These are phyloP conservation scores for Nomada flava DNA, from an alignment of 2,888 invertebrate genomes.

Conservation along the genomic window DNA sequence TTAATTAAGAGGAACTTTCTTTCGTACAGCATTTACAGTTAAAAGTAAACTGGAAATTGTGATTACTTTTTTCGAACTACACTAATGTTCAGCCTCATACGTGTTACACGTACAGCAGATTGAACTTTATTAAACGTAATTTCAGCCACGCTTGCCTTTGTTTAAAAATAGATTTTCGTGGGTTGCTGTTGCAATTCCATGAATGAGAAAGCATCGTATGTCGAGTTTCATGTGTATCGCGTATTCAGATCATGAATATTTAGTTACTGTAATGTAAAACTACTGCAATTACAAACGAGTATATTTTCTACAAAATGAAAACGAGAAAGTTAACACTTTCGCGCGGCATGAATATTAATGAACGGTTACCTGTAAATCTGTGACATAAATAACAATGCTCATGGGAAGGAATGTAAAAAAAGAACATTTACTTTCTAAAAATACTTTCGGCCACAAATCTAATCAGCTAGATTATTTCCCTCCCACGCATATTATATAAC, in stretches of 20 bases:
- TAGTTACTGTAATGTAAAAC: not conserved
- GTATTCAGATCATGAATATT: not conserved
- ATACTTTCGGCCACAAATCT: too few species aligned
- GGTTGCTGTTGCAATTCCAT: not conserved
- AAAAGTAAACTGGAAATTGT: not conserved
- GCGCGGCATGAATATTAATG: too few species aligned
- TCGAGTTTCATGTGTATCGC: not conserved
- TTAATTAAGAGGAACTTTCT: constrained; percentile 10
- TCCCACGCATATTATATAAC: too few species aligned
- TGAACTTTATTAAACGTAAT: not conserved
- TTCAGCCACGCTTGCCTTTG: not conserved
- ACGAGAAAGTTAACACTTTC: not conserved
- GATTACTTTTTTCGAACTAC: not conserved
- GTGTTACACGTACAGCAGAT: not conserved
- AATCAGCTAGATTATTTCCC: too few species aligned
- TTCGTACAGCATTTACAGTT: not conserved
- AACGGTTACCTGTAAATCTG: too few species aligned
- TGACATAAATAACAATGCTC: too few species aligned
- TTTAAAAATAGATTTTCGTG: not conserved
- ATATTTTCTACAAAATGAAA: not conserved
- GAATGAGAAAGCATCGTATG: too few species aligned
- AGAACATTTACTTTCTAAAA: too few species aligned
- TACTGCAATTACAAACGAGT: not conserved
- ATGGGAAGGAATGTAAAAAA: too few species aligned
- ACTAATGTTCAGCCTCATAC: not conserved